phyloP scores from a whole-genome alignment of 2,113 vertebrate species.

The Psittacara wagleri region DNA sequence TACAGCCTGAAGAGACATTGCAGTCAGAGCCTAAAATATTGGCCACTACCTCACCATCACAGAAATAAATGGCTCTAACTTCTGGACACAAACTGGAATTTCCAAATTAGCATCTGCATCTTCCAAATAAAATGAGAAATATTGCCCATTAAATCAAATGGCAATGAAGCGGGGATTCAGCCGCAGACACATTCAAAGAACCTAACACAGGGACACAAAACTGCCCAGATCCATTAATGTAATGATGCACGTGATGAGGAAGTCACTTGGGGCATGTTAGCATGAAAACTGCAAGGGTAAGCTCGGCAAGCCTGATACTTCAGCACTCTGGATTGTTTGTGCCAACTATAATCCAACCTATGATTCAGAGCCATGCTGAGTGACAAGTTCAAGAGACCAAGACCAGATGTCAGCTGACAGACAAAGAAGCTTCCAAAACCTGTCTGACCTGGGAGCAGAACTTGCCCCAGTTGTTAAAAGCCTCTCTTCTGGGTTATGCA shows the following conservation, averaged over 20 bases:
- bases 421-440: neutral
- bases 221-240: constrained; percentile 13
- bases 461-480: neutral
- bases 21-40: neutral
- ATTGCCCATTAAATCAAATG: constrained; percentile 21
- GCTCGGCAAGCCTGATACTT: neutral
- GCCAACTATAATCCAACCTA: neutral
- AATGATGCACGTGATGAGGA: constrained; percentile 6
- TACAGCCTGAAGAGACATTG: neutral
- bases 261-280: neutral
- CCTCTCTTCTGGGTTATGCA: constrained; percentile 1
- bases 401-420: neutral
- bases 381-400: constrained; percentile 10
- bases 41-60: neutral
- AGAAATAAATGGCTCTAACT: neutral
- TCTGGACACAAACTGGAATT: neutral
- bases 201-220: neutral
- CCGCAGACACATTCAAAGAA: neutral
- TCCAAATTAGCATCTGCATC: constrained; percentile 12
- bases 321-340: neutral
- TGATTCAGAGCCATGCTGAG: neutral
- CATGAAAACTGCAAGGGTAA: neutral
- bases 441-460: neutral
- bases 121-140: constrained; percentile 22
- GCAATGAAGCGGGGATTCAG: neutral